Evolutionary conservation across 1,140 invertebrate genomes (phyloP), one percentile per base, ranked within the genome.

Genomic region (Alviniconcha marisindica): DNA sequence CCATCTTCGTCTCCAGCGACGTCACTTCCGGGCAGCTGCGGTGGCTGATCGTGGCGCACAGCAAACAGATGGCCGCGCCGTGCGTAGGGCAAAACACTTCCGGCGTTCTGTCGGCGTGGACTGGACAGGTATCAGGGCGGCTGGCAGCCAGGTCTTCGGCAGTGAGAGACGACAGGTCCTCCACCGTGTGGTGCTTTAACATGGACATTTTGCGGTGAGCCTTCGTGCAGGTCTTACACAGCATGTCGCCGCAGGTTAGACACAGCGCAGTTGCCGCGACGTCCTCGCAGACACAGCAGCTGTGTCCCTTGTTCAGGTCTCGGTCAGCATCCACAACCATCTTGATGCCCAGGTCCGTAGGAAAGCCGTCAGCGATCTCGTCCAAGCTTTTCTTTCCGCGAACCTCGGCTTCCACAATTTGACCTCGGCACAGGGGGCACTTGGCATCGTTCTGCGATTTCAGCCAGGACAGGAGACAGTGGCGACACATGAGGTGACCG

Each of bases 41-140:
- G 71, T 74, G 71, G 28, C 42, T 44, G 15, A 38, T 40, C 28
- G 71, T 21, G 24, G 71, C 71, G 28, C 71, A 74, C 36, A 74
- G 71, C 15, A 74, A 28, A 33, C 71, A 74, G 7, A 74, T 42
- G 71, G 21, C 1, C 14, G 71, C 71, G 18, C 40, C 71, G 36
- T 74, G 71, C n/a, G 71, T 74, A 10, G 71, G 71, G 38, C 71
- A 74, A 38, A 74, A 74, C 7, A 74, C 36, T 28, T n/a, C 42
- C 36, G 71, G 36, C 14, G 18, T 40, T 38, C 42, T 38, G 7
- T 74, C 71, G 2, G 36, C 28, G 28, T 74, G 71, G 40, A 15
- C 7, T 3, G 71, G 28, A 12, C 71, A 74, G 15, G 51, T 33
- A 1, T 51, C 48, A 2, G 77, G 48, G 14, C 48, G 54, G 14